These are phyloP conservation scores for Nibea coibor DNA, from an alignment of 2,113 vertebrate genomes.

Conservation along the genomic window DNA sequence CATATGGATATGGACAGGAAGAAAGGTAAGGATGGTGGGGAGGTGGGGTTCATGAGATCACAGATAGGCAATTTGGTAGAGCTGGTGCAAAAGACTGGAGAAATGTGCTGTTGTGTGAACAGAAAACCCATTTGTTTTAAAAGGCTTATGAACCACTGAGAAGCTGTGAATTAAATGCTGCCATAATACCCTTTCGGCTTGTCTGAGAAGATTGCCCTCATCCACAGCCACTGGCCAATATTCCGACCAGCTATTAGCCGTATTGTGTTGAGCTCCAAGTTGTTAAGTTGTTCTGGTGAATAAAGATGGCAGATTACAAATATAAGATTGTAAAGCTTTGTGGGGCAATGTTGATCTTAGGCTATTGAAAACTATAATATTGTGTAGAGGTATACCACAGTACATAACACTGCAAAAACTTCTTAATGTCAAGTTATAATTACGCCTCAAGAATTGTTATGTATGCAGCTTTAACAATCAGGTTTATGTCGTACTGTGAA, in stretches of 20 bases:
- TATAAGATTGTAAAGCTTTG: conserved; percentile 8
- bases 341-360: neutral
- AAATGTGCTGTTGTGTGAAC: conserved; percentile 7
- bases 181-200: conserved; percentile 32
- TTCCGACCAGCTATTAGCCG: neutral
- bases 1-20: conserved; percentile 59
- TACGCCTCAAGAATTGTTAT: conserved; percentile 15
- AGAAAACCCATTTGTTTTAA: conserved; percentile 57
- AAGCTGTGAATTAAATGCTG: conserved; percentile 41
- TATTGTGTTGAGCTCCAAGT: conserved; percentile 2
- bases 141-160: conserved; percentile 46
- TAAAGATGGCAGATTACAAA: conserved; percentile 13
- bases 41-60: conserved; percentile 21
- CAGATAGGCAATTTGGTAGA: conserved; percentile 40
- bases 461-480: conserved; percentile 43
- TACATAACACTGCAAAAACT: conserved; percentile 3
- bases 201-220: conserved; percentile 40
- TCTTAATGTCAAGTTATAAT: conserved; percentile 21
- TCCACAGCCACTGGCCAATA: conserved; percentile 6
- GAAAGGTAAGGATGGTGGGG: neutral
- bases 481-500: conserved; percentile 26
- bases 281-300: neutral
- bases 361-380: conserved; percentile 15
- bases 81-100: neutral
- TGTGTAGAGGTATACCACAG: conserved; percentile 1